phyloP scores from a whole-genome alignment of 2,888 invertebrate genomes.

The Dusona sp. region DNA sequence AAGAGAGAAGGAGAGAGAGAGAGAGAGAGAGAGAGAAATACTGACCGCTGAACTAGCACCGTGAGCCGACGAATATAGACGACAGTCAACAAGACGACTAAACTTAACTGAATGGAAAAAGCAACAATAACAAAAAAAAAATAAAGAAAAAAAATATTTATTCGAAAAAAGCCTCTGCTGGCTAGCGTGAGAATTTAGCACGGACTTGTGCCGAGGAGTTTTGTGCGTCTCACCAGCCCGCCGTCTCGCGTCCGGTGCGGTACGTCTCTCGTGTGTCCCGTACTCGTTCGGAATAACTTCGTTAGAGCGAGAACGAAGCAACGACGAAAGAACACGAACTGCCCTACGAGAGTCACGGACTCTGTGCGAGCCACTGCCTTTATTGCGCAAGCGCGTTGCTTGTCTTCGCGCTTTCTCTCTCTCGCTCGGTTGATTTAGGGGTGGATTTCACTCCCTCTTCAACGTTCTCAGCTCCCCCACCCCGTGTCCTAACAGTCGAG shows the following conservation, averaged over 20 bases:
- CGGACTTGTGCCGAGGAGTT: constrained; percentile 56
- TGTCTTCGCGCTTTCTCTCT: constrained; percentile 39
- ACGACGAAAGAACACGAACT: constrained; percentile 82
- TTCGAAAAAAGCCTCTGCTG: constrained; percentile 43
- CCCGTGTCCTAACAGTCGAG: constrained; percentile 40
- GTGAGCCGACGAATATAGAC: constrained; percentile 47
- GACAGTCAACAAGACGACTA: constrained; percentile 30
- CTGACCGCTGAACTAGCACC: constrained; percentile 64
- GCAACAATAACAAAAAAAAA: constrained; percentile 15
- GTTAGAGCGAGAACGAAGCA: constrained; percentile 81
- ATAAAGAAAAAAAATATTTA: constrained; percentile 15
- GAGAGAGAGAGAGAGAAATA: constrained; percentile 44
- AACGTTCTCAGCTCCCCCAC: constrained; percentile 41
- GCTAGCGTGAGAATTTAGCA: constrained; percentile 60
- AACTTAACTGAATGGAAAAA: constrained; percentile 8
- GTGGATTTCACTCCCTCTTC: constrained; percentile 53
- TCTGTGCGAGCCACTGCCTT: constrained; percentile 73
- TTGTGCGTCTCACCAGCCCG: constrained; percentile 48
- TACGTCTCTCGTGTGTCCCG: constrained; percentile 71
- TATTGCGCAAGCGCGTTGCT: constrained; percentile 72
- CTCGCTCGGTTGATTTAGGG: constrained; percentile 54
- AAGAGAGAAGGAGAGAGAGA: constrained; percentile 12
- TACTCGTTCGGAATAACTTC: constrained; percentile 79
- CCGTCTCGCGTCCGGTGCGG: constrained; percentile 62
- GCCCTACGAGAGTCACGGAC: constrained; percentile 77